Evolutionary conservation across 2,888 invertebrate species (phyloP).

Genomic region (Notocelia uddmanniana): DNA sequence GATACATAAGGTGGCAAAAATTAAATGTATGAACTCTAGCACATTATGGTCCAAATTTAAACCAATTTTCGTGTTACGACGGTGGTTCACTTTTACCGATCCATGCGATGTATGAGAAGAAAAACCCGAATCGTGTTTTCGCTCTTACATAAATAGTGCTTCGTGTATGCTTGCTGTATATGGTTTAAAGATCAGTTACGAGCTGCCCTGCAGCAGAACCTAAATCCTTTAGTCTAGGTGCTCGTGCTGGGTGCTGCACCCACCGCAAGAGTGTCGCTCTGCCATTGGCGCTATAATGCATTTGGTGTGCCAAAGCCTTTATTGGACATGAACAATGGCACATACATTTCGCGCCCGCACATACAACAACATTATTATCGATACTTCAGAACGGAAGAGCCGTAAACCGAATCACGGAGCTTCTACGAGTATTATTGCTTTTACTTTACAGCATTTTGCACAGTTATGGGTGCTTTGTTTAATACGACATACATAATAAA

Average conservation of each 20-base stretch:
- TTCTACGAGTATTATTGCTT: neutral
- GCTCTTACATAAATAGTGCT: no score
- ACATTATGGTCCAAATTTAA: neutral
- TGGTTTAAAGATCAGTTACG: no score
- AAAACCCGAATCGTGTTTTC: no score
- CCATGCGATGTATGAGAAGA: no score
- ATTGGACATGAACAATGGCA: neutral
- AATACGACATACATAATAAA: neutral
- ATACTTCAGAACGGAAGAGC: neutral
- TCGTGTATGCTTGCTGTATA: no score
- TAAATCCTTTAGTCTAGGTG: no score
- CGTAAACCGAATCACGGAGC: conserved; percentile 2
- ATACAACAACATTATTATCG: conserved; percentile 1
- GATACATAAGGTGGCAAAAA: no score
- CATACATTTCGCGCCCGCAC: conserved; percentile 2
- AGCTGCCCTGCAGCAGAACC: no score
- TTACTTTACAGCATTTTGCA: neutral
- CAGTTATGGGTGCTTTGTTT: conserved; percentile 1
- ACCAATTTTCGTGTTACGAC: neutral
- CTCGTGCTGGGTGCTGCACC: no score
- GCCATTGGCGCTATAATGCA: neutral
- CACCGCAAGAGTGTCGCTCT: neutral
- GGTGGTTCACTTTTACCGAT: neutral
- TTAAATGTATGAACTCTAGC: neutral
- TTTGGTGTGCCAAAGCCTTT: neutral